Conservation (phyloP, 2,113 vertebrate genomes). For the Pteruthius melanotis region DNA sequence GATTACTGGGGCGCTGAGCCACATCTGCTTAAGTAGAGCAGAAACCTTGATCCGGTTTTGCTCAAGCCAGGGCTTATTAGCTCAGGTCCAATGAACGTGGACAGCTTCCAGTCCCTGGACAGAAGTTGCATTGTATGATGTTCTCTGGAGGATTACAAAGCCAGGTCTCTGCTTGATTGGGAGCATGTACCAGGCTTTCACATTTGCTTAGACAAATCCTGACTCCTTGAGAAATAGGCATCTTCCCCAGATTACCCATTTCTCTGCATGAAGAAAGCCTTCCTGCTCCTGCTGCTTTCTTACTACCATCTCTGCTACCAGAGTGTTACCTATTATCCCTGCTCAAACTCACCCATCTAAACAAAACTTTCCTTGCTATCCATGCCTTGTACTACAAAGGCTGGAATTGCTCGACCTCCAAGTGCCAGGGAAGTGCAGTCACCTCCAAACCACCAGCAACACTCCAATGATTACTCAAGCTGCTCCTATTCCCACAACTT, state of each 20-base stretch:
- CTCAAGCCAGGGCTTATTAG: not conserved
- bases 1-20: not conserved
- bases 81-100: not conserved
- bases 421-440: not conserved
- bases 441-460: not conserved
- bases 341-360: not conserved
- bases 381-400: not conserved
- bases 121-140: slow-evolving; percentile 16
- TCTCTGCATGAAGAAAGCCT: not conserved
- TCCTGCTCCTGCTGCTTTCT: not conserved
- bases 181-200: not conserved
- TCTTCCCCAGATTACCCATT: not conserved
- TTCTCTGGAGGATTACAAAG: not conserved
- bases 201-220: not conserved
- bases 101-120: slow-evolving; percentile 1
- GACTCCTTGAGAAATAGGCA: not conserved
- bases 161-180: not conserved
- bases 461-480: not conserved
- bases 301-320: not conserved
- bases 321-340: not conserved
- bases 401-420: not conserved
- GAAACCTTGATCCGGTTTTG: not conserved
- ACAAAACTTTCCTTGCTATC: not conserved
- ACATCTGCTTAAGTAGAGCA: not conserved
- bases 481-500: not conserved